Base-by-base conservation (phyloP, 2,113 vertebrate genomes). In the Columbina picui region DNA sequence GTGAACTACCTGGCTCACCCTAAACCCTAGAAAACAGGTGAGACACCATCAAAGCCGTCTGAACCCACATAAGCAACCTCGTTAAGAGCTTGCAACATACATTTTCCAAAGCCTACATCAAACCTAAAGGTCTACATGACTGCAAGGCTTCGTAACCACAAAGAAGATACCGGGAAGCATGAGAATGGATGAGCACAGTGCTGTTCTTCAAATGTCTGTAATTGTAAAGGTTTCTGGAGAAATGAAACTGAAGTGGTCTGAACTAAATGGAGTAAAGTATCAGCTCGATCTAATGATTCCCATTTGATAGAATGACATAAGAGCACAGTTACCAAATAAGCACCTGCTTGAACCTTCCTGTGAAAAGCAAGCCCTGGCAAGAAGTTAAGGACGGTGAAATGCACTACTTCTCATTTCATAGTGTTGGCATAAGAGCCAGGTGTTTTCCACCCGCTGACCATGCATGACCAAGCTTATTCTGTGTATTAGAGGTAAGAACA, bases 151-250 rank as follows among this genome's bases (percentile, higher is more conserved):
- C 50, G 55, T 45, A 76, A 65, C 21, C 32, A 56, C 0, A 0
- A 34, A 63, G 64, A 56, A 4, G 53, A 38, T 29, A 36, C 12
- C 0, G 0, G 43, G 12, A 75, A 45, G 27, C 0, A 0, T 26
- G 59, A 75, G 67, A 87, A 64, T 6, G 5, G 43, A 63, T 34
- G 36, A 85, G 27, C 52, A 38, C 10, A 9, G 56, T 0, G 4
- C 39, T 76, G 9, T 29, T 79, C 75, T 73, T 85, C 82, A 83
- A 43, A 49, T 0, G 1, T 25, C 18, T 2, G 4, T 14, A 70
- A 93, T 87, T 74, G 55, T 5, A 64, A 64, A 6, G 45, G 57
- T 19, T 69, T 43, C 71, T 70, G 43, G 36, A 73, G 71, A 73
- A 83, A 83, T 2, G 3, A 89, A 87, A 87, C 39, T 43, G 15